Conservation (phyloP, 2,113 vertebrate genomes). For the Platichthys flesus region DNA sequence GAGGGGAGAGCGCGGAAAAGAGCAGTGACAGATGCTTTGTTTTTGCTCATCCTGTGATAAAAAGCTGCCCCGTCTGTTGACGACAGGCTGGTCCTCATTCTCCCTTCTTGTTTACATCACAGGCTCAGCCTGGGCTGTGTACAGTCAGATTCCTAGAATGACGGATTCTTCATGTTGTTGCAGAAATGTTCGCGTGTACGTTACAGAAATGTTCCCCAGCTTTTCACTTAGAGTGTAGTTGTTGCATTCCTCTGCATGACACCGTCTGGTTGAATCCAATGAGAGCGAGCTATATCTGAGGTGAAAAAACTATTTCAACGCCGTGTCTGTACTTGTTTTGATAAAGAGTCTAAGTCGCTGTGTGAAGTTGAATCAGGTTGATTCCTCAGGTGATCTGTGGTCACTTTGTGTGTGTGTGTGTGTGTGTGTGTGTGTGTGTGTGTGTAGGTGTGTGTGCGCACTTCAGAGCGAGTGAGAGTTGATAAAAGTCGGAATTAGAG, state of each 20-base stretch:
- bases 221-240: background rate
- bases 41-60: constrained; percentile 53
- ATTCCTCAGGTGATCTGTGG: no score
- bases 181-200: no score
- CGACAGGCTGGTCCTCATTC: constrained; percentile 35
- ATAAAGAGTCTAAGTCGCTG: background rate
- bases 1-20: constrained; percentile 29
- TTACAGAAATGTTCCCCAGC: no score
- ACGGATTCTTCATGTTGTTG: no score
- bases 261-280: background rate
- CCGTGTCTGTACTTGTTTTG: constrained; percentile 12
- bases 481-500: constrained; percentile 48
- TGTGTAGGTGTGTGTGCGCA: constrained; percentile 6
- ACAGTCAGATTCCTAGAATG: background rate
- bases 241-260: constrained; percentile 23
- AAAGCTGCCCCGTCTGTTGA: constrained; percentile 25
- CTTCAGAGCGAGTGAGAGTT: constrained; percentile 38
- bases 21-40: constrained; percentile 58
- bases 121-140: constrained; percentile 3
- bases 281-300: no score
- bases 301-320: constrained; percentile 23
- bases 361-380: background rate
- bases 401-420: constrained; percentile 14
- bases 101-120: constrained; percentile 24
- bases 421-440: constrained; percentile 11